A percentile compares a stretch with the other conserved stretches of the same genome.
Evolutionary conservation across 2,113 vertebrate genomes (phyloP).

Genomic region (Shinisaurus crocodilurus): DNA sequence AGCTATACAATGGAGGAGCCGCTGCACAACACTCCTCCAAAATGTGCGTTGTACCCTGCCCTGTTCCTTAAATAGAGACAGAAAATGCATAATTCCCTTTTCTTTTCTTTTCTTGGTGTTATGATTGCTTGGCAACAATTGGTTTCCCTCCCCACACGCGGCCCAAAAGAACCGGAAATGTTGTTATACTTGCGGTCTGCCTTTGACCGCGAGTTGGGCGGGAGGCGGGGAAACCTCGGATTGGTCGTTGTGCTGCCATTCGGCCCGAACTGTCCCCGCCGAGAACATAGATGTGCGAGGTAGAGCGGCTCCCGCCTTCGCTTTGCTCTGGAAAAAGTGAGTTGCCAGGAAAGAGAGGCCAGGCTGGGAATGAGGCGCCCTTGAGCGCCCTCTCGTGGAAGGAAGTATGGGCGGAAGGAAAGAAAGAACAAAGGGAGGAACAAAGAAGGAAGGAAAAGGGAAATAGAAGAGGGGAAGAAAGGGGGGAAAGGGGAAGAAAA

Average conservation of each 20-base stretch:
- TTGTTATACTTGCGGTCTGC: rapidly evolving
- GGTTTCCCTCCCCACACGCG: background rate
- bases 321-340: background rate
- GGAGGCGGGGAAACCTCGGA: background rate
- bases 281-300: background rate
- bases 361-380: too few relatives aligned
- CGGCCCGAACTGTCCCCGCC: too few relatives aligned
- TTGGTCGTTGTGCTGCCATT: background rate
- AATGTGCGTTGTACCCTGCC: background rate
- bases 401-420: background rate
- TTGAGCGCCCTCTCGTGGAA: background rate
- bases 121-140: background rate
- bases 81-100: background rate
- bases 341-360: background rate
- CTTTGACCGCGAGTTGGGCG: conserved; percentile 84
- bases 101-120: background rate
- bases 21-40: too few relatives aligned
- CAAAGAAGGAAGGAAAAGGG: background rate
- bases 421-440: background rate
- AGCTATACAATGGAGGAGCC: too few relatives aligned
- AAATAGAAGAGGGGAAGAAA: background rate
- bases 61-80: background rate
- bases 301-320: background rate
- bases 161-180: background rate
- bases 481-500: too few relatives aligned